These are phyloP conservation scores for Pelobates cultripes DNA, from an alignment of 2,797 vertebrate species.

Conservation along the genomic window DNA sequence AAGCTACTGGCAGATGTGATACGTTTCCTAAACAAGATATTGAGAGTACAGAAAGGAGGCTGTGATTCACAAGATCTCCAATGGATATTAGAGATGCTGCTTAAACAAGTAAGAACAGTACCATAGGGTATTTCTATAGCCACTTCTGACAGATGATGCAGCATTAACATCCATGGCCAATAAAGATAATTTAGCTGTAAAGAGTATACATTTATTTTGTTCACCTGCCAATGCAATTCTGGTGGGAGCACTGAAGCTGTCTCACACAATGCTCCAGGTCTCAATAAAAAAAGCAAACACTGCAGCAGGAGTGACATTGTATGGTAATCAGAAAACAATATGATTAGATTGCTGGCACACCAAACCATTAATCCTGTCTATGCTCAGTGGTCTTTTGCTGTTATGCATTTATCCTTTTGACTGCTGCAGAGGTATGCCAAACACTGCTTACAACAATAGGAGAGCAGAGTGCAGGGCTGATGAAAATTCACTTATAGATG, in stretches of 20 bases:
- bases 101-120: conserved; percentile 80
- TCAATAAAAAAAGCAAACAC: conserved; percentile 45
- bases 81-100: conserved; percentile 89
- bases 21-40: conserved; percentile 86
- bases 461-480: background rate
- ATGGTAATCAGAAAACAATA: conserved; percentile 53
- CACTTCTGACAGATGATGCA: conserved; percentile 48
- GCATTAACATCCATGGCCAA: conserved; percentile 54
- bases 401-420: conserved; percentile 22
- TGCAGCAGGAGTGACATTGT: conserved; percentile 46
- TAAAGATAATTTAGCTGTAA: conserved; percentile 57
- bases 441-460: background rate
- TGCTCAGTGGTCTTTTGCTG: conserved; percentile 12
- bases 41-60: conserved; percentile 73
- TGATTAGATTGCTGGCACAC: conserved; percentile 44
- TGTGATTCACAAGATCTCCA: conserved; percentile 75
- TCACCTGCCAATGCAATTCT: conserved; percentile 48
- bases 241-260: conserved; percentile 49
- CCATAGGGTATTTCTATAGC: conserved; percentile 40
- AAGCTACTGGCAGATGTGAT: conserved; percentile 87
- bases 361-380: conserved; percentile 40
- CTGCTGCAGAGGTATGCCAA: background rate
- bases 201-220: conserved; percentile 55
- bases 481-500: background rate
- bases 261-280: conserved; percentile 41